These are phyloP conservation scores for Alloscopus bannaensis DNA, from an alignment of 2,888 invertebrate species.

Conservation along the genomic window DNA sequence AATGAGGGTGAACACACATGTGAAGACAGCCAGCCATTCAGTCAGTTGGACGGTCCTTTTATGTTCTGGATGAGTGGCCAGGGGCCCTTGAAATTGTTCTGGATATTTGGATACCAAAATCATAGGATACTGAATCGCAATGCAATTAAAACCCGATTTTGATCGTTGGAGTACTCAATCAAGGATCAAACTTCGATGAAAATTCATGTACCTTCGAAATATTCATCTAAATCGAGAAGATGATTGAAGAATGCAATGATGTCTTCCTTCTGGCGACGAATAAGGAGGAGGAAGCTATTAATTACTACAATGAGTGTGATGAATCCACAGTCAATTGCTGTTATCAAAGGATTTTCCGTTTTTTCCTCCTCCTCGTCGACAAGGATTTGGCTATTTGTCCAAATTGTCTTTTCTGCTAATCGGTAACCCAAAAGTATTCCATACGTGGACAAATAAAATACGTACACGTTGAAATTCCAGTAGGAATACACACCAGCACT, in stretches of 20 bases:
- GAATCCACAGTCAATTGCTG: neutral
- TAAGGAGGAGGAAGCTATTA: neutral
- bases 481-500: neutral
- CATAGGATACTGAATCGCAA: too few relatives aligned
- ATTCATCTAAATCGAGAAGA: neutral
- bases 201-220: constrained; percentile 4
- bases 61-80: neutral
- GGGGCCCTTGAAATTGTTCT: neutral
- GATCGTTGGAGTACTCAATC: neutral
- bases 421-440: neutral
- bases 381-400: neutral
- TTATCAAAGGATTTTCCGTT: neutral
- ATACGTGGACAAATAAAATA: neutral
- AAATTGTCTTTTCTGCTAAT: neutral
- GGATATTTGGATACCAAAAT: neutral
- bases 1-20: neutral
- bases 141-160: neutral
- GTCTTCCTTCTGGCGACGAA: neutral
- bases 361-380: neutral
- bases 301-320: neutral
- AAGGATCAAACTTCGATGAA: neutral
- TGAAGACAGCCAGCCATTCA: neutral
- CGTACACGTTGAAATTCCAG: constrained; percentile 16
- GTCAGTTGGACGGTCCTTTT: neutral
- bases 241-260: constrained; percentile 8